phyloP scores from a whole-genome alignment of 2,888 invertebrate genomes.

The Horisme vitalbata region DNA sequence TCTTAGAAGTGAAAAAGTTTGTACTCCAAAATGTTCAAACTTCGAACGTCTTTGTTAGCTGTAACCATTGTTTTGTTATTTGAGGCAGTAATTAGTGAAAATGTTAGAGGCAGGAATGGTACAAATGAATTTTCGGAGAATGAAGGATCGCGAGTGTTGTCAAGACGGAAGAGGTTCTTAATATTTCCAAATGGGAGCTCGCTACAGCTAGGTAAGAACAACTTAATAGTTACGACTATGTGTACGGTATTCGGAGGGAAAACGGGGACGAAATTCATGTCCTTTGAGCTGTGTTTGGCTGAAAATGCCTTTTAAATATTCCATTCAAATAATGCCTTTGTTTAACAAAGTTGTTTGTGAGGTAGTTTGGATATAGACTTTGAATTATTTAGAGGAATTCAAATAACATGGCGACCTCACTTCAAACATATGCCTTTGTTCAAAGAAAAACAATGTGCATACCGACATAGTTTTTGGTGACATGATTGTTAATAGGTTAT shows the following conservation, averaged over 20 bases:
- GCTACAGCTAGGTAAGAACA: constrained; percentile 83
- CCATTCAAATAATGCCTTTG: constrained; percentile 27
- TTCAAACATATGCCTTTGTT: too few relatives aligned
- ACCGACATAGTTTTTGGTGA: too few relatives aligned
- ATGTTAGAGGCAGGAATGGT: constrained; percentile 40
- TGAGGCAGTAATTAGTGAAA: constrained; percentile 46
- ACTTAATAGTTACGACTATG: constrained; percentile 41
- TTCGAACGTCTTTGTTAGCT: constrained; percentile 26
- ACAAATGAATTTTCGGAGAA: constrained; percentile 47
- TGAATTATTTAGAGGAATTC: too few relatives aligned
- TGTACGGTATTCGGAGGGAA: constrained; percentile 36
- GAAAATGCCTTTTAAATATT: constrained; percentile 31
- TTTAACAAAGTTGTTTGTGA: constrained; percentile 16
- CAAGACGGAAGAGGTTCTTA: constrained; percentile 82
- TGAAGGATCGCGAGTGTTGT: constrained; percentile 58
- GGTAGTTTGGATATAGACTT: too few relatives aligned
- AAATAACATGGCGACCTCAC: too few relatives aligned
- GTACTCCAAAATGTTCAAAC: constrained; percentile 25
- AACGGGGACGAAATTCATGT: constrained; percentile 25
- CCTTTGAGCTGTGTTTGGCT: constrained; percentile 30
- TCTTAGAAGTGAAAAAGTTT: constrained; percentile 23
- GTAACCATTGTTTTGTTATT: constrained; percentile 41
- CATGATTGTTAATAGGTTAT: too few relatives aligned
- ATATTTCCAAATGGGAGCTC: constrained; percentile 84
- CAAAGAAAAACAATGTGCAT: too few relatives aligned